Percentiles rank a stretch among this genome's conserved stretches.
Evolutionary conservation across 2,888 invertebrate genomes (phyloP).

Genomic region (Drosophila seclusa): DNA sequence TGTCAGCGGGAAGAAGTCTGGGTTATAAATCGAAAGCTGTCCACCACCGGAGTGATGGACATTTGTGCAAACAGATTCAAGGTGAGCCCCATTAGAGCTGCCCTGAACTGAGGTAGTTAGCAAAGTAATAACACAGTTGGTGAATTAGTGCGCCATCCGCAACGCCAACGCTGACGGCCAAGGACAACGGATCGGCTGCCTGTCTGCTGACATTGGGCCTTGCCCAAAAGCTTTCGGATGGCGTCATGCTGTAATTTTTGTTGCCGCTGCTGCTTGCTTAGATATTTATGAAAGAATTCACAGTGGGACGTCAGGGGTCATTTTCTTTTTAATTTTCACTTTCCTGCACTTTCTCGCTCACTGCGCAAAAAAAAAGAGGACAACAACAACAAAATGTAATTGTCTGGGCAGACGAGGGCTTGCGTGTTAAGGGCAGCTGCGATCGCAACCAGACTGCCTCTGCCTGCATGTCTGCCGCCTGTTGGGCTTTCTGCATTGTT

Average conservation of each 20-base stretch:
- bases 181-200: conserved; percentile 21
- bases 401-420: conserved; percentile 14
- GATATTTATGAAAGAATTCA: conserved; percentile 72
- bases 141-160: conserved; percentile 40
- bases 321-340: conserved; percentile 22
- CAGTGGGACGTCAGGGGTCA: conserved; percentile 15
- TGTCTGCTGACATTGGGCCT: conserved; percentile 27
- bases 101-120: conserved; percentile 9
- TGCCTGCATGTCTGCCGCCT: background rate
- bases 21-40: conserved; percentile 5
- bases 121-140: conserved; percentile 66
- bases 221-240: conserved; percentile 42
- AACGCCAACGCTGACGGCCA: conserved; percentile 8
- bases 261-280: conserved; percentile 45
- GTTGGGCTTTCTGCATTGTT: conserved; percentile 10
- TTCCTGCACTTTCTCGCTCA: conserved; percentile 32
- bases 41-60: conserved; percentile 19
- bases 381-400: conserved; percentile 6
- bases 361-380: conserved; percentile 28
- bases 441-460: background rate
- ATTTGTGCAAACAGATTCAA: conserved; percentile 34
- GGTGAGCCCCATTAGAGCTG: conserved; percentile 43
- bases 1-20: background rate
- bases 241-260: conserved; percentile 53
- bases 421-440: conserved; percentile 46